phyloP scores from a whole-genome alignment of 2,797 vertebrate species.

The Lagothrix lagotricha region DNA sequence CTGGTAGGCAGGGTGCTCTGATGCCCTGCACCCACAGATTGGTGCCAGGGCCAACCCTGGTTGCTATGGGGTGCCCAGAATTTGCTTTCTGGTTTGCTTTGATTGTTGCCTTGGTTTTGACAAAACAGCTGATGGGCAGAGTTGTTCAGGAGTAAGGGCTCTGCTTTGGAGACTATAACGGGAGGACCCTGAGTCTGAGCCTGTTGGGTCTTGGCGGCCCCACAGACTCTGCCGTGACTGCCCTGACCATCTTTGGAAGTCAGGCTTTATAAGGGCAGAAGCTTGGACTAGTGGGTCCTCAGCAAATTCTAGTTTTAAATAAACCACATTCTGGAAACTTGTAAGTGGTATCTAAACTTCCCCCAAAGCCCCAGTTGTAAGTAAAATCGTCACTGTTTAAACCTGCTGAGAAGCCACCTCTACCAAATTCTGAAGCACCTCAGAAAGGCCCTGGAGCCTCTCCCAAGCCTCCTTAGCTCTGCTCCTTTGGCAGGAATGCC shows the following conservation, averaged over 20 bases:
- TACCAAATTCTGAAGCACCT: neutral
- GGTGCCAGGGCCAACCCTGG: accelerated
- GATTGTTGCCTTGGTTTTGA: neutral
- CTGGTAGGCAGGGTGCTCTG: neutral
- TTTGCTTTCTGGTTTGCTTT: neutral
- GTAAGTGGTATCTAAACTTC: neutral
- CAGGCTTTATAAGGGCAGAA: neutral
- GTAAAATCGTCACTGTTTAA: neutral
- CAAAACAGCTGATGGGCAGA: neutral
- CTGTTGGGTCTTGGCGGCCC: neutral
- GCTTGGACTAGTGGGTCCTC: neutral
- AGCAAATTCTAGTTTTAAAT: neutral
- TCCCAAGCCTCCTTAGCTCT: neutral
- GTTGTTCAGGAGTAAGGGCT: neutral
- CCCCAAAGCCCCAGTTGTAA: neutral
- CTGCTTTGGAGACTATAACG: neutral
- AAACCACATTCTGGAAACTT: neutral
- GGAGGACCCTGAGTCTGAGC: neutral
- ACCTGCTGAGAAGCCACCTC: neutral
- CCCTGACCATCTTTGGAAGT: neutral
- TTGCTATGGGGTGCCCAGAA: accelerated
- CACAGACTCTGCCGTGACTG: neutral
- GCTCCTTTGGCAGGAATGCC: neutral
- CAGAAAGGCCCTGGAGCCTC: neutral
- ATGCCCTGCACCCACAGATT: accelerated